Evolutionary conservation across 2,797 vertebrate species (phyloP).

Genomic region (Cyprinella venusta): DNA sequence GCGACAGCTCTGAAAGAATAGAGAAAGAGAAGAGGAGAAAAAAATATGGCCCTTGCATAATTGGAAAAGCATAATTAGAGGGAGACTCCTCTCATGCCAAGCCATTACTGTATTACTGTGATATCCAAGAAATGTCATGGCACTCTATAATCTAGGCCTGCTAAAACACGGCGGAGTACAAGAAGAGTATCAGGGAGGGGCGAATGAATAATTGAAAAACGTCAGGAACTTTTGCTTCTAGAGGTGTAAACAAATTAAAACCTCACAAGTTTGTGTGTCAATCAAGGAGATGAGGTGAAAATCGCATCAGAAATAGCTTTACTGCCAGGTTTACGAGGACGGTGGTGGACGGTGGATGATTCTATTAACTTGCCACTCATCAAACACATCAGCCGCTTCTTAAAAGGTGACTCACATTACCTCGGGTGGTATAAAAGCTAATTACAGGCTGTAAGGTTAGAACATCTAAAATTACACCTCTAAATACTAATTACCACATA

Average conservation of each 20-base stretch:
- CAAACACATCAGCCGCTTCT: conserved; percentile 50
- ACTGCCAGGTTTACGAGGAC: too few relatives aligned
- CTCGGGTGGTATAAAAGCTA: conserved; percentile 51
- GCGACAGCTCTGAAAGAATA: conserved; percentile 48
- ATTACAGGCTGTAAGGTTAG: conserved; percentile 68
- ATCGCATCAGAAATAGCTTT: background rate
- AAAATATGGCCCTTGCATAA: conserved; percentile 59
- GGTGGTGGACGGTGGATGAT: conserved; percentile 14
- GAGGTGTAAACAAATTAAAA: conserved; percentile 11
- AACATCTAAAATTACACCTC: conserved; percentile 73
- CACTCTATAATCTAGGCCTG: conserved; percentile 74
- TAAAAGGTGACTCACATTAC: conserved; percentile 56
- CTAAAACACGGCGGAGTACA: conserved; percentile 46
- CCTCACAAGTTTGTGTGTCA: background rate
- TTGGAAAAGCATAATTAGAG: conserved; percentile 77
- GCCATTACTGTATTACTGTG: conserved; percentile 75
- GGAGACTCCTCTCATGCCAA: conserved; percentile 73
- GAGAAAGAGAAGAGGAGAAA: conserved; percentile 37
- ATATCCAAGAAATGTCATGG: conserved; percentile 71
- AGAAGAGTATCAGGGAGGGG: conserved; percentile 16
- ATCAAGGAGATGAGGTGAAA: background rate
- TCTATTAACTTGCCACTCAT: conserved; percentile 37
- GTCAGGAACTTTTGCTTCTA: background rate
- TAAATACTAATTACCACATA: conserved; percentile 73
- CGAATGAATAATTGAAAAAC: background rate